Conservation (phyloP, 2,113 vertebrate species). For the Stegostoma tigrinum region DNA sequence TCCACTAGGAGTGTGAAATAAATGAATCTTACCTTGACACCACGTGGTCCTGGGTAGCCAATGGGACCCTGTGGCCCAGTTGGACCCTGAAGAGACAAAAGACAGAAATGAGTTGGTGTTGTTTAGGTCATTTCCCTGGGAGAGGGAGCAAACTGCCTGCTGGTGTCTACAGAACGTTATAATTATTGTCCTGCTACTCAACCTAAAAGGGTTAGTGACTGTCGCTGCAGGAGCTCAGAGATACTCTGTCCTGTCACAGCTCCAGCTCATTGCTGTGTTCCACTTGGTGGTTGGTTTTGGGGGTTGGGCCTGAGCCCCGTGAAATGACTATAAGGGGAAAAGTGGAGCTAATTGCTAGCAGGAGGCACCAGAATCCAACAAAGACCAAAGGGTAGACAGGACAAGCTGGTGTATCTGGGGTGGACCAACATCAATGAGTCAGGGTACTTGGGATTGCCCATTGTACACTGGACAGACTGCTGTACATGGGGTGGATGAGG, state of each 20-base stretch:
- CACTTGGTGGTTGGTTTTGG: too few species aligned
- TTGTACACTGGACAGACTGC: background rate
- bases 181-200: background rate
- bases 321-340: too few species aligned
- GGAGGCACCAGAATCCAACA: background rate
- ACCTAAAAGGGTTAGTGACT: background rate
- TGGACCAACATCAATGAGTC: background rate
- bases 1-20: background rate
- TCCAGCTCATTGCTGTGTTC: too few species aligned
- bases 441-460: background rate
- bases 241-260: too few species aligned
- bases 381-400: background rate
- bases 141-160: too few species aligned
- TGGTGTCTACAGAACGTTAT: too few species aligned
- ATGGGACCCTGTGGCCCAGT: constrained; percentile 87
- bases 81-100: constrained; percentile 66
- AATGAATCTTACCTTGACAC: constrained; percentile 80
- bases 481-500: background rate
- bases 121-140: background rate
- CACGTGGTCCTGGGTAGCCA: constrained; percentile 85
- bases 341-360: background rate
- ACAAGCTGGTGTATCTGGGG: background rate
- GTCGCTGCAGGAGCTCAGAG: too few species aligned
- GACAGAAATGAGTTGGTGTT: background rate
- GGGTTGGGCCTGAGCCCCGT: too few species aligned